These are phyloP conservation scores for Marmota flaviventris DNA, from an alignment of 2,113 vertebrate genomes.

Conservation along the genomic window DNA sequence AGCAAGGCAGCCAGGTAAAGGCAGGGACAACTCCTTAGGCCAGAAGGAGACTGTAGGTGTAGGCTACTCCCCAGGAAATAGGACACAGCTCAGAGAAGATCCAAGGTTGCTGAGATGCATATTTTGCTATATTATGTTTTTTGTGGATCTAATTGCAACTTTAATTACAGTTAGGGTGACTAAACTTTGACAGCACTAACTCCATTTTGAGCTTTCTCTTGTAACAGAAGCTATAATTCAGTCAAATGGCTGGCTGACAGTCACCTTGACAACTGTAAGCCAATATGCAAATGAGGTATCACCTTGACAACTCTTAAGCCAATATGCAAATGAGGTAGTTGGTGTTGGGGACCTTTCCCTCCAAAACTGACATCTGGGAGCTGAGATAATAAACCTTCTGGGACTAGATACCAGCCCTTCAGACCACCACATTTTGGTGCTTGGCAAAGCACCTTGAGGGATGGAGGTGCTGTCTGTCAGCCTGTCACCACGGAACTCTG, in stretches of 20 bases:
- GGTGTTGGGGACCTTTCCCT: neutral
- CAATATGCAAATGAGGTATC: too few relatives aligned
- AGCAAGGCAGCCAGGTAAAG: neutral
- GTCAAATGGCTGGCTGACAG: neutral
- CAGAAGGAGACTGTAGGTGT: neutral
- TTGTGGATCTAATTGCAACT: neutral
- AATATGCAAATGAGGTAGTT: neutral
- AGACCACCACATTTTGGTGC: neutral
- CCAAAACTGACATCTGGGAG: neutral
- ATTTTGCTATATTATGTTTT: neutral
- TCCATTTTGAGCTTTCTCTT: neutral
- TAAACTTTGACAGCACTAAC: neutral
- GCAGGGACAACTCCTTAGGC: accelerated
- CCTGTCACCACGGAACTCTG: too few relatives aligned
- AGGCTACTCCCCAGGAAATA: neutral
- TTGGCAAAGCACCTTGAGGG: too few relatives aligned
- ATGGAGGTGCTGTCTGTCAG: too few relatives aligned
- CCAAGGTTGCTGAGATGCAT: too few relatives aligned
- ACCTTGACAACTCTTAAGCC: neutral
- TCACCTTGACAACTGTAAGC: neutral
- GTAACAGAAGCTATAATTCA: neutral
- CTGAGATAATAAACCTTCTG: neutral
- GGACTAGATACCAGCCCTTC: neutral
- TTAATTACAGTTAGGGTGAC: too few relatives aligned
- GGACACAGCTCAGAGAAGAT: neutral